Evolutionary conservation across 2,888 invertebrate species (phyloP), one percentile per base, ranked within the genome.

Genomic region (Chymomyza fuscimana): DNA sequence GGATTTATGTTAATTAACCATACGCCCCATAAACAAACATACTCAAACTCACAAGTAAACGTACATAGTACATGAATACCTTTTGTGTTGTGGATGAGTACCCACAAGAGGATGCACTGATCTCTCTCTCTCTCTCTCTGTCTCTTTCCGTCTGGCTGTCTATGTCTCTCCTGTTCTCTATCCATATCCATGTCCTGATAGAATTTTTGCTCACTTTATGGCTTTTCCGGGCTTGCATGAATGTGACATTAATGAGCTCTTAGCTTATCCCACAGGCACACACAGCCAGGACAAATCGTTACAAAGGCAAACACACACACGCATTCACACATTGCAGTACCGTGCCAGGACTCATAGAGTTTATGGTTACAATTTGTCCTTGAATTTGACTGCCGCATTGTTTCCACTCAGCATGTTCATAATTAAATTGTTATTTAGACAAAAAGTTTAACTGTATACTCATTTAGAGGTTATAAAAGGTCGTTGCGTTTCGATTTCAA

Each of bases 241-340:
- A 84, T 84, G 87, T 83, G 87, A 84, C 84, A 84, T 84, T 84
- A 84, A 84, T 84, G 87, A 84, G 84, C 86, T 87, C 87, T 81
- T 66, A 76, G 86, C 83, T 86, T 87, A 87, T 87, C 83, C 83
- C 83, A 86, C 63, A 74, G 87, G 83, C 81, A 36, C 22, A 25
- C 16, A 54, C 15, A 81, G 80, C 19, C 62, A 64, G 52, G 70
- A 54, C 62, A 54, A 22, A 54, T 19, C 64, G 61, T 36, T 46
- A 46, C 40, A 46, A 2, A 50, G 54, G 54, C 62, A 50, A 10
- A 36, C 16, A 40, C 32, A 51, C 25, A 56, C 29, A 62, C 9
- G 5, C 15, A 40, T 22, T 32, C 25, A 61, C 29, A 62, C 9
- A 54, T 22, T 15, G 4, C 40, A 65, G 32, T 63, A 54, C 56